phyloP scores from a whole-genome alignment of 2,797 vertebrate species.

The Tangara arthus region DNA sequence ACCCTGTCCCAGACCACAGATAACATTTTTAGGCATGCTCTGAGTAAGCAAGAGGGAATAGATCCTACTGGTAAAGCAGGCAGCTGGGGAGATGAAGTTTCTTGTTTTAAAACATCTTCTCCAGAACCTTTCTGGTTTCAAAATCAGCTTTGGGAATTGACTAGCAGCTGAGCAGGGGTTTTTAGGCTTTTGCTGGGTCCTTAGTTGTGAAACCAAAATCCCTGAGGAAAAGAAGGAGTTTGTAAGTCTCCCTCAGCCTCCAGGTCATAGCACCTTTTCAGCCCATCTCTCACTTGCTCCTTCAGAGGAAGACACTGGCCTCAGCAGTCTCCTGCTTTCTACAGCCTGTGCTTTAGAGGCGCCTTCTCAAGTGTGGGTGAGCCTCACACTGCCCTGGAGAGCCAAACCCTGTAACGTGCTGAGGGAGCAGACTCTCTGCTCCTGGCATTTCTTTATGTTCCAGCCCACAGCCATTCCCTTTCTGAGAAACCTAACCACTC shows the following conservation, averaged over 20 bases:
- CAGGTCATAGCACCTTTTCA: background rate
- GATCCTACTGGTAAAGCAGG: background rate
- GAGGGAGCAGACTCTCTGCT: background rate
- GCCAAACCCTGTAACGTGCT: background rate
- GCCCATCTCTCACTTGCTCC: background rate
- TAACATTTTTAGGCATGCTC: background rate
- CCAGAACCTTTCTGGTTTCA: conserved; percentile 4
- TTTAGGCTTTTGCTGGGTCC: background rate
- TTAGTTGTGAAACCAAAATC: background rate
- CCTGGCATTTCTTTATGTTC: conserved; percentile 28
- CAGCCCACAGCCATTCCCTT: conserved; percentile 52
- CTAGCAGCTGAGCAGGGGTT: background rate
- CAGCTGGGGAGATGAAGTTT: background rate
- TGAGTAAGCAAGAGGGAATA: background rate
- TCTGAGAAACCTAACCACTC: conserved; percentile 61
- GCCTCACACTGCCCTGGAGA: background rate
- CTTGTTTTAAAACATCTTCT: conserved; percentile 2
- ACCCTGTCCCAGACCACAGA: background rate
- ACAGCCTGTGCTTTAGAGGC: background rate
- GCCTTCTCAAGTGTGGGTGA: background rate
- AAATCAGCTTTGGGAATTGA: background rate
- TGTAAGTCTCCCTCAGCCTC: background rate
- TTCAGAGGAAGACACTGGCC: background rate
- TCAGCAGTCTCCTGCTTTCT: background rate
- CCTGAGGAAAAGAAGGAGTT: background rate